Evolutionary conservation across 2,113 vertebrate genomes (phyloP), one percentile per base, ranked within the genome.

Genomic region (Emydocephalus ijimae): DNA sequence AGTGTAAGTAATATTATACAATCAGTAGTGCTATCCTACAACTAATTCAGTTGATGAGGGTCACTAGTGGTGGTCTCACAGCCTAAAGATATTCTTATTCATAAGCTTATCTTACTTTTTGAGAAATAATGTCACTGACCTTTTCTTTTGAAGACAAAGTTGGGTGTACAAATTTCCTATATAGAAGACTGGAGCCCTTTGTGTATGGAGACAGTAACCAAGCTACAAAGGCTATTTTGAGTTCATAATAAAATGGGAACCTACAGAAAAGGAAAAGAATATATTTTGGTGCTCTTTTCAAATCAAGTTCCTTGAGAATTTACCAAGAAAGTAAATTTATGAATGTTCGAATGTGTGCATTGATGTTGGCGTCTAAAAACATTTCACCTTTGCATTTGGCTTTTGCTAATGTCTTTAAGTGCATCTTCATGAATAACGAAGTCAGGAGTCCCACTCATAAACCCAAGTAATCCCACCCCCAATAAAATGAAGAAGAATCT

Each of bases 221-320:
- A 97, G 99, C 99, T 96, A 99, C 98, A 97, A 99, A 99, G 56
- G 99, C 99, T 96, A 99, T 99, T 98, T 99, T 99, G 95, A 99
- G 98, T 96, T 99, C 99, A 97, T 99, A 99, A 97, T 99, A 99
- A 98, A 99, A 99, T 87, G 99, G 99, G 97, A 99, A 97, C 99
- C 99, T 99, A 96, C 96, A 91, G 94, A 52, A 92, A 90, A 97
- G 93, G 24, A 97, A 92, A 94, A 91, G 91, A 24, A 52, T 34
- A 92, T 12, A 64, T 86, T 89, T 89, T 14, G 14, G 4, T 9
- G 11, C 87, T 52, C 1, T 48, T 89, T 20, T 34, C 61, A 59
- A 29, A 94, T 56, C 93, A 92, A 91, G 52, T n/a, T 26, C 86
- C 39, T 57, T 52, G 45, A 92, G 3, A 94, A 61, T 48, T 59